Evolutionary conservation across 2,888 invertebrate genomes (phyloP), one percentile per base, ranked within the genome.

Genomic region (Anthoptus insignis): DNA sequence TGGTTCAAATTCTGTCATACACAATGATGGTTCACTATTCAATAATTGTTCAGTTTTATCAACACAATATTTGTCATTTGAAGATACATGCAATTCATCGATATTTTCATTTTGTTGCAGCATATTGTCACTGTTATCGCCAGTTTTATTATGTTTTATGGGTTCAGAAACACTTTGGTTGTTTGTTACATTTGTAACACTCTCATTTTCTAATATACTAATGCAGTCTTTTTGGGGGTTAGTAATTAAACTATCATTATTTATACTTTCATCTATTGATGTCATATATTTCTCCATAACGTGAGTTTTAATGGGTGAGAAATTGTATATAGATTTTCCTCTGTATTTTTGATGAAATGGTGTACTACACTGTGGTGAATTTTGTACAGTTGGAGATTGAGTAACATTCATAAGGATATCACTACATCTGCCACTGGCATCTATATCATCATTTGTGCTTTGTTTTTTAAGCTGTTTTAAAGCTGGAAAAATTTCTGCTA

Each of bases 301-400:
- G 70, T 73, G 77, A 63, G 74, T 70, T 37, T 74, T 63, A 64
- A 93, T 91, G 39, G 92, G 91, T 32, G 92, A 93, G 69, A 90
- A 87, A 65, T 85, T 87, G 70, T 81, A 91, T 70, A 92, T 91
- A 42, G 91, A 91, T 68, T 85, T 81, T 8, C 86, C 84, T 73
- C 89, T 84, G 69, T 86, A 84, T 75, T 89, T 92, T 50, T 83
- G 79, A 76, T 80, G 82, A 59, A 87, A 88, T 61, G 92, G 92
- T 37, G 92, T 92, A 75, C 92, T 92, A 70, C 88, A 87, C 27
- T 88, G 72, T 34, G 89, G 89, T 1, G 90, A 89, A 56, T 75
- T 81, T 66, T 78, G 77, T 49, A 76, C 50, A 6, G 76, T 64
- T 13, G 63, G 50, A 2, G 63, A 49, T 3, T 14, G 54, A 19